Base-by-base conservation (phyloP, 2,113 vertebrate genomes). In the Phocoena sinus region DNA sequence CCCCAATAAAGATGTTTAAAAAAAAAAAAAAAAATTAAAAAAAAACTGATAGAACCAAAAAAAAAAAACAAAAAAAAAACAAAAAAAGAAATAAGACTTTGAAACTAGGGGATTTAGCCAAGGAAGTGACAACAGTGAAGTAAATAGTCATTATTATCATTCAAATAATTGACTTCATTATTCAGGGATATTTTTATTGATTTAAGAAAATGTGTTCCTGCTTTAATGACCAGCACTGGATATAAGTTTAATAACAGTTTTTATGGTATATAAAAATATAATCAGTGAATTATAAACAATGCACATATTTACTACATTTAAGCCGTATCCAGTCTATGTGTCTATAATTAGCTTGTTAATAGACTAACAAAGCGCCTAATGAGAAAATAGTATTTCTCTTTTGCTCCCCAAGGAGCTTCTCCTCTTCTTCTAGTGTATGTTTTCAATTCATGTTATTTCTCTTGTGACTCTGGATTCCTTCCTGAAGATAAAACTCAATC, bases 391-490 rank as follows among this genome's bases (percentile, higher is more conserved):
- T 10, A 25, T 26, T 79, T 82, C 10, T 90, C 18, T 68, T 56
- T 88, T n/a, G 20, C 4, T 86, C 14, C 20, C 20, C 18, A 18
- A 17, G 12, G 58, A 76, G 6, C 5, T 33, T 41, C n/a, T 44
- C 65, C 8, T 74, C 36, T 26, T 77, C 38, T 70, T 70, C 21
- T 53, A 76, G 2, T 26, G 2, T 53, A 1, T 36, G 1, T 31
- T 63, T 97, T 77, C 11, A 21, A 85, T 76, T 80, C 18, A 67
- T 68, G n/a, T 73, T 20, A 18, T 71, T 88, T 94, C 8, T 88
- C 33, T 58, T 82, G 26, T 76, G 65, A 68, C 15, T 17, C 53
- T 62, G 23, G 28, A 41, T 83, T 81, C 11, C 36, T 62, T 70
- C 13, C 25, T 79, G 33, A 63, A 94, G 86, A 70, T 82, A 50